Percentiles rank a stretch among this genome's conserved stretches.
Conservation (phyloP, 2,797 vertebrate species). For the Semotilus atromaculatus region DNA sequence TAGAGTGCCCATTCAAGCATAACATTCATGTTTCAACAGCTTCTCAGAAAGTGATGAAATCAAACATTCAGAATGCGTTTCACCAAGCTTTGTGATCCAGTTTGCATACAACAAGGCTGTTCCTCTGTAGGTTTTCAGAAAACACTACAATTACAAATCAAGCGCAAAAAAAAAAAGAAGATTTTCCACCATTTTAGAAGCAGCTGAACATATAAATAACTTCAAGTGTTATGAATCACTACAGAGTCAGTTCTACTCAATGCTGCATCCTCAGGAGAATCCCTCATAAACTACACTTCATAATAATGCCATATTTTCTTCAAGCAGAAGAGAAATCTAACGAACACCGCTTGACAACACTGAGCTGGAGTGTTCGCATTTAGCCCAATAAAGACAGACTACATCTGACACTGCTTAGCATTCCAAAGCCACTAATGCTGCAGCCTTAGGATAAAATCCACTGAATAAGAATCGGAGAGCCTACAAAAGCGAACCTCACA, state of each 20-base stretch:
- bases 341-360: constrained; percentile 14
- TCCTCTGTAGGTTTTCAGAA: constrained; percentile 19
- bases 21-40: neutral
- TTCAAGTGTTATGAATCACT: constrained; percentile 22
- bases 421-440: constrained; percentile 40
- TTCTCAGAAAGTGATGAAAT: constrained; percentile 22
- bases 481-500: constrained; percentile 15
- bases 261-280: constrained; percentile 32
- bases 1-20: neutral
- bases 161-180: neutral
- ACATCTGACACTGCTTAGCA: constrained; percentile 40
- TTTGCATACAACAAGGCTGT: neutral
- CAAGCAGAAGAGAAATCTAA: constrained; percentile 34
- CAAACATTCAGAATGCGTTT: constrained; percentile 14
- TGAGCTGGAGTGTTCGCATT: constrained; percentile 19
- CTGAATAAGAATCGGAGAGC: constrained; percentile 23
- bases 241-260: constrained; percentile 9
- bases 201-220: constrained; percentile 29
- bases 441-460: constrained; percentile 36
- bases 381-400: constrained; percentile 39
- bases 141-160: constrained; percentile 12
- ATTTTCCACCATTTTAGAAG: constrained; percentile 12
- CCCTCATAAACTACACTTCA: constrained; percentile 25
- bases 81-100: neutral
- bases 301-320: constrained; percentile 45